phyloP scores from a whole-genome alignment of 2,888 invertebrate genomes.

The Xanthostigma xanthostigma region DNA sequence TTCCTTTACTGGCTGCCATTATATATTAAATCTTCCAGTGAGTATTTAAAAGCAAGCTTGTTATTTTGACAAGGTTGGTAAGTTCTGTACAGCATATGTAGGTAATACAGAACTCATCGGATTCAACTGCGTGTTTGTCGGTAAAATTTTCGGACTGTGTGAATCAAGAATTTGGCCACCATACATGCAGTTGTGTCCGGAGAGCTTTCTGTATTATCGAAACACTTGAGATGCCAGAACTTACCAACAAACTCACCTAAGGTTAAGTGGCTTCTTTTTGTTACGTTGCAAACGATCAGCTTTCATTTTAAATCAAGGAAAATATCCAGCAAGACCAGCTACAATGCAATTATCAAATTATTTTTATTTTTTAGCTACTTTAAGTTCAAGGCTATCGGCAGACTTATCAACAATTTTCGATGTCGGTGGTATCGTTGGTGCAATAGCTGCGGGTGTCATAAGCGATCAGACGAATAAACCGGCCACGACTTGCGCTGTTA shows the following conservation, averaged over 20 bases:
- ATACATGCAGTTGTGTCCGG: too few species aligned
- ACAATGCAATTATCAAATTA: not conserved
- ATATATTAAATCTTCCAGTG: slow-evolving; percentile 74
- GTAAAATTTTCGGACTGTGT: too few species aligned
- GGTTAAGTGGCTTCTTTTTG: too few species aligned
- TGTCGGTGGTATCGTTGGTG: slow-evolving; percentile 82
- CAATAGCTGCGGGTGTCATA: slow-evolving; percentile 71
- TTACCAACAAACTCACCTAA: too few species aligned
- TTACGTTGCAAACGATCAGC: too few species aligned
- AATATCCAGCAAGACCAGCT: too few species aligned
- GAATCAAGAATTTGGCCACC: too few species aligned
- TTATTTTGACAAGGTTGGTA: too few species aligned
- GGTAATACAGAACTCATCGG: not conserved
- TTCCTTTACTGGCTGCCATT: slow-evolving; percentile 93
- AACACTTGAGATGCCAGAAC: too few species aligned
- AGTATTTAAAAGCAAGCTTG: slow-evolving; percentile 27
- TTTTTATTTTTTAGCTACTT: slow-evolving; percentile 36
- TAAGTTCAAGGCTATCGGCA: slow-evolving; percentile 54
- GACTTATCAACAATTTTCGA: slow-evolving; percentile 71
- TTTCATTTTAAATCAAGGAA: not conserved
- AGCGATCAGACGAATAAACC: slow-evolving; percentile 74
- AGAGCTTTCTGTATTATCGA: too few species aligned
- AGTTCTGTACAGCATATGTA: too few species aligned
- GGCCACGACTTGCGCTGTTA: slow-evolving; percentile 71
- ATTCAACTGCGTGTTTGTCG: not conserved